A percentile compares a stretch with the other conserved stretches of the same genome.
Conservation (phyloP, 2,113 vertebrate species). For the Serinus canaria region DNA sequence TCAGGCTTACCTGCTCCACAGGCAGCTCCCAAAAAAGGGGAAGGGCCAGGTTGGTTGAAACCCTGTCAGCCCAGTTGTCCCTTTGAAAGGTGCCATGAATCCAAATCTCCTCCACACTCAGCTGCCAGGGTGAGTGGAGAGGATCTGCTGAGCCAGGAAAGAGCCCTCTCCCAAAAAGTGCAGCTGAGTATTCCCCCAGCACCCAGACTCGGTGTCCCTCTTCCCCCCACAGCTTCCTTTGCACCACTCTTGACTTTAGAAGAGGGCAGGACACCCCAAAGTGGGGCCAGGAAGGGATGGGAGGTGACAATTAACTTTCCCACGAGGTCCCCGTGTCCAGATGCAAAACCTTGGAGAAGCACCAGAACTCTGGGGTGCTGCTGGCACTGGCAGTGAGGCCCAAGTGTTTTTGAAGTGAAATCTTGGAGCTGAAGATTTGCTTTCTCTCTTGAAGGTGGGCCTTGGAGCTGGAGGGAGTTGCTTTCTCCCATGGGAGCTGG, state of each 20-base stretch:
- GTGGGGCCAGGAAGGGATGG: neutral
- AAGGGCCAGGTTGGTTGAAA: neutral
- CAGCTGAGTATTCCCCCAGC: too few species aligned
- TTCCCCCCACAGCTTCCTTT: neutral
- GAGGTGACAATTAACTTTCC: neutral
- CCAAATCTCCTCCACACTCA: neutral
- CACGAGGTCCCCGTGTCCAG: fast-evolving
- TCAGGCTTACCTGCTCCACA: neutral
- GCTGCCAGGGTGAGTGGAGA: neutral
- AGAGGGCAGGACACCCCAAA: neutral
- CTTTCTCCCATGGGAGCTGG: neutral
- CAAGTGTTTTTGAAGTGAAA: neutral
- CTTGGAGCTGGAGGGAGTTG: neutral
- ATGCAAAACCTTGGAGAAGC: neutral
- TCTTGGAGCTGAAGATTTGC: neutral
- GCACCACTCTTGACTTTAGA: neutral
- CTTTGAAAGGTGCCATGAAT: neutral
- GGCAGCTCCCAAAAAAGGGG: neutral
- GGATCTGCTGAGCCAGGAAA: neutral
- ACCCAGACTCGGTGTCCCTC: neutral
- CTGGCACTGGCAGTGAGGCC: neutral
- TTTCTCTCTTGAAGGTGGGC: neutral
- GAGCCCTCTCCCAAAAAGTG: neutral
- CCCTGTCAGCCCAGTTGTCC: neutral
- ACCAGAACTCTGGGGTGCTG: neutral